Evolutionary conservation across 2,888 invertebrate genomes (phyloP).

Genomic region (Xanthia togata): DNA sequence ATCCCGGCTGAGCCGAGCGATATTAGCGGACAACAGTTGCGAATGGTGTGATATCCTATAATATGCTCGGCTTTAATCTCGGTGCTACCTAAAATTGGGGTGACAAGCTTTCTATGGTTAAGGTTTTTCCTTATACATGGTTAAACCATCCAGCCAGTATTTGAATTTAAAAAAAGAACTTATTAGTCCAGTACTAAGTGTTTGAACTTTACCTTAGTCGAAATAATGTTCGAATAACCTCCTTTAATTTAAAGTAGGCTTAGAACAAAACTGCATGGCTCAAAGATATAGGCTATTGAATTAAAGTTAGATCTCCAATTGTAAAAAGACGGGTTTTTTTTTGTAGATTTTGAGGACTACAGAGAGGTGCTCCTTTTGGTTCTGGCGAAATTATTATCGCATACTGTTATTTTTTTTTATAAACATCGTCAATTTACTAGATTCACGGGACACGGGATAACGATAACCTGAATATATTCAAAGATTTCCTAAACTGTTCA

Average conservation of each 20-base stretch:
- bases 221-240: neutral
- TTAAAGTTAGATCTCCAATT: neutral
- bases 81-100: conserved; percentile 42
- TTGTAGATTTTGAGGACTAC: neutral
- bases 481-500: conserved; percentile 14
- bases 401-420: neutral
- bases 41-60: conserved; percentile 60
- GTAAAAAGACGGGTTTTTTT: neutral
- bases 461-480: neutral
- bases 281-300: neutral
- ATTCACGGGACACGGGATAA: neutral
- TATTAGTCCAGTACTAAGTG: too few species aligned
- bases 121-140: neutral
- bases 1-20: conserved; percentile 52
- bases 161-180: neutral
- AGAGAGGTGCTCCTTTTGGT: too few species aligned
- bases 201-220: neutral
- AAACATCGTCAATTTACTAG: neutral
- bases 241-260: too few species aligned
- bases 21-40: conserved; percentile 64
- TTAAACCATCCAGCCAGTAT: neutral
- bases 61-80: conserved; percentile 65
- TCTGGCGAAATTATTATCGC: neutral
- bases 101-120: conserved; percentile 11
- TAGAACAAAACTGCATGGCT: neutral